phyloP scores from a whole-genome alignment of 53 echinoderm and acorn worm genomes.

The Stichopus horrens region DNA sequence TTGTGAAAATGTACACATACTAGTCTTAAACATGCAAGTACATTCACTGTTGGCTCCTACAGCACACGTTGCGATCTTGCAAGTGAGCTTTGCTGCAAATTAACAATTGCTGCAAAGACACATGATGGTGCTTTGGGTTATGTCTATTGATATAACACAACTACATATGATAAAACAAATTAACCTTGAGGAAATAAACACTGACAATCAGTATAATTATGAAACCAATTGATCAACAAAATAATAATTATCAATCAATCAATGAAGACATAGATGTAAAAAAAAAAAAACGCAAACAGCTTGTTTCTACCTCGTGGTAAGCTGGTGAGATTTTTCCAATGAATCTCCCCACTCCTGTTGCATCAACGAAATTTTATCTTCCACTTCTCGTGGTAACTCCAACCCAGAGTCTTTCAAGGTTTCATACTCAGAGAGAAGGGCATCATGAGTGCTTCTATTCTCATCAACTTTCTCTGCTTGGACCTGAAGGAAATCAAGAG shows the following conservation, averaged over 20 bases:
- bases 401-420: slow-evolving; percentile 3
- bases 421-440: slow-evolving; percentile 12
- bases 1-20: too few relatives aligned
- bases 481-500: not conserved
- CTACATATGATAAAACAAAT: too few relatives aligned
- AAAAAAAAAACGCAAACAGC: not conserved
- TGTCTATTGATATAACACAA: too few relatives aligned
- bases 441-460: not conserved
- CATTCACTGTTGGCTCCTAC: too few relatives aligned
- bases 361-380: not conserved
- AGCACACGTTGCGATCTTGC: too few relatives aligned
- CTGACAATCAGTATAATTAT: too few relatives aligned
- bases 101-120: too few relatives aligned
- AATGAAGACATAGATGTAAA: not conserved
- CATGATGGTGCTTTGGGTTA: too few relatives aligned
- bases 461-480: slow-evolving; percentile 3
- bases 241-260: not conserved
- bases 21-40: too few relatives aligned
- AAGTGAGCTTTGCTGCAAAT: too few relatives aligned
- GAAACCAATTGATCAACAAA: too few relatives aligned
- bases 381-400: slow-evolving; percentile 1
- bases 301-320: slow-evolving; percentile 14
- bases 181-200: too few relatives aligned
- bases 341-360: slow-evolving; percentile 29
- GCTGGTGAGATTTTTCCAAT: slow-evolving; percentile 10